Conservation (phyloP, 1,140 invertebrate species). For the Sipha flava region DNA sequence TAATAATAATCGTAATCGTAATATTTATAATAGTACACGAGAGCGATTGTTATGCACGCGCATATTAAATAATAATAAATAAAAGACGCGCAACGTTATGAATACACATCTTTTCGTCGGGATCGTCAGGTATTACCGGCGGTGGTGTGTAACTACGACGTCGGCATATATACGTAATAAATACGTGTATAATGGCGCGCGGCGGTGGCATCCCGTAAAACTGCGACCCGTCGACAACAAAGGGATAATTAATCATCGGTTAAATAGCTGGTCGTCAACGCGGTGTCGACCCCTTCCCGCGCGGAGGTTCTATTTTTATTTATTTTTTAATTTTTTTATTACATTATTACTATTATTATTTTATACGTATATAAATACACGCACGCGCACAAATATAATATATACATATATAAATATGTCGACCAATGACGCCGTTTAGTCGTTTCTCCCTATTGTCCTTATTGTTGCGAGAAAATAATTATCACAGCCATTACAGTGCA, state of each 20-base stretch:
- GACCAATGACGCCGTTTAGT: background rate
- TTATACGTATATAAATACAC: background rate
- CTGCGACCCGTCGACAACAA: slow-evolving; percentile 17
- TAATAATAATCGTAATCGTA: background rate
- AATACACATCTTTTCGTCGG: background rate
- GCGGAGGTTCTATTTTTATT: background rate
- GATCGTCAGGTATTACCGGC: slow-evolving; percentile 17
- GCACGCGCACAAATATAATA: background rate
- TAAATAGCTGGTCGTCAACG: slow-evolving; percentile 25
- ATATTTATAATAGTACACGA: background rate
- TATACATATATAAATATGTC: background rate
- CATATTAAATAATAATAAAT: background rate
- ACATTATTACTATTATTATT: background rate
- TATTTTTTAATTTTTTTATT: no score
- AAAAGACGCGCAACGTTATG: background rate
- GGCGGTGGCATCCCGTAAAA: background rate
- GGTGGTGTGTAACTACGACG: background rate
- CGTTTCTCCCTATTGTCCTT: background rate
- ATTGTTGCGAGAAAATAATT: slow-evolving; percentile 17
- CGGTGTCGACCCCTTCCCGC: background rate
- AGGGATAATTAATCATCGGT: slow-evolving; percentile 30
- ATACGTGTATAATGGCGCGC: no score
- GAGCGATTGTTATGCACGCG: background rate
- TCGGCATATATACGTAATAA: background rate
- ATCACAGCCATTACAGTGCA: slow-evolving; percentile 8